Conservation (phyloP, 2,888 invertebrate genomes). For the Agrochola lychnidis region DNA sequence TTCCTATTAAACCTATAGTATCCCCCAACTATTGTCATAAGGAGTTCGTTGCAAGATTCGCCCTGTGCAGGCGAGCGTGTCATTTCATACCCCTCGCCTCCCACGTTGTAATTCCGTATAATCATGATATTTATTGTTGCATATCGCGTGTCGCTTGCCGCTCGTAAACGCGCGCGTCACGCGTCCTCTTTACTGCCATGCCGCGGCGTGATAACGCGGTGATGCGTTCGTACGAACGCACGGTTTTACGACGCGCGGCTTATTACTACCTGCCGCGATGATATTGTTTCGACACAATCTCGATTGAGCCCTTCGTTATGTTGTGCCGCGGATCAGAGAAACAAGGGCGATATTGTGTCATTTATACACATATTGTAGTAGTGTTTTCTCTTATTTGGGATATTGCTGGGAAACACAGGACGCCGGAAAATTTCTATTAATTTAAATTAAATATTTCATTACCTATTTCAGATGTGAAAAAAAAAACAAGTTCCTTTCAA, state of each 20-base stretch:
- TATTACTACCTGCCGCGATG: slow-evolving; percentile 48
- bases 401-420: background rate
- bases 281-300: slow-evolving; percentile 58
- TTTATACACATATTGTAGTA: slow-evolving; percentile 9
- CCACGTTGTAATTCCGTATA: slow-evolving; percentile 17
- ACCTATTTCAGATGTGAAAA: no score
- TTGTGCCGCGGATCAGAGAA: slow-evolving; percentile 30
- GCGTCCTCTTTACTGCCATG: slow-evolving; percentile 33
- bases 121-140: slow-evolving; percentile 48
- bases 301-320: slow-evolving; percentile 51
- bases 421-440: no score
- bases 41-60: background rate
- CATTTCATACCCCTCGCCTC: background rate
- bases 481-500: no score
- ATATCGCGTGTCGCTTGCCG: slow-evolving; percentile 31
- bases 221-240: slow-evolving; percentile 23
- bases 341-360: slow-evolving; percentile 8
- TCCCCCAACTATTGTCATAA: background rate
- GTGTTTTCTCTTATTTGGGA: background rate
- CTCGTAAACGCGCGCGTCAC: slow-evolving; percentile 52
- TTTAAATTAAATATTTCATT: no score
- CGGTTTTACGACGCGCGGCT: slow-evolving; percentile 55
- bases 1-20: background rate
- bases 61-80: background rate
- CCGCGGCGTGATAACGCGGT: slow-evolving; percentile 48